Conservation (phyloP, 1,140 invertebrate genomes). For the Penaeus vannamei region DNA sequence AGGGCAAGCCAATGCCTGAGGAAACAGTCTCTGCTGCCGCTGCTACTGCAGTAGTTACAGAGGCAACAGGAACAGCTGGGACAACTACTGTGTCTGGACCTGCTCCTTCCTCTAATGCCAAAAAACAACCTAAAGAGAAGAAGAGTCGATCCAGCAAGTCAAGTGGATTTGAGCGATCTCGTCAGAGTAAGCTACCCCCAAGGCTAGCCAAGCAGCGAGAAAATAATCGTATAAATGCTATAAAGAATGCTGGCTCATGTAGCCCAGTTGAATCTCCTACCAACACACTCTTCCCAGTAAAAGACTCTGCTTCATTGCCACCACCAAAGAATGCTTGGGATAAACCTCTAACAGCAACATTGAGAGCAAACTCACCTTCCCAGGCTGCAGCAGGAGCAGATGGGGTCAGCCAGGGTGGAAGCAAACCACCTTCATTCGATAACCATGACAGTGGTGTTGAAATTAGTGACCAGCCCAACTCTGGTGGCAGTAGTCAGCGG, state of each 20-base stretch:
- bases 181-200: slow-evolving; percentile 80
- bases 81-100: slow-evolving; percentile 71
- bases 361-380: slow-evolving; percentile 66
- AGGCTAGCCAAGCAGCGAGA: slow-evolving; percentile 85
- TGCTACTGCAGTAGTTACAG: slow-evolving; percentile 14
- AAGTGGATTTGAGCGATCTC: slow-evolving; percentile 73
- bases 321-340: slow-evolving; percentile 74
- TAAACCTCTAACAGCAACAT: slow-evolving; percentile 71
- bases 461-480: slow-evolving; percentile 74
- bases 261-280: slow-evolving; percentile 53
- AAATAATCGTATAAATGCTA: slow-evolving; percentile 71
- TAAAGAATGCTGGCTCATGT: slow-evolving; percentile 53
- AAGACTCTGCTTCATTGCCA: slow-evolving; percentile 70
- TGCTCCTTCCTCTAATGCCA: slow-evolving; percentile 75
- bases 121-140: slow-evolving; percentile 61
- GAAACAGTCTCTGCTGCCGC: slow-evolving; percentile 53
- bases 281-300: slow-evolving; percentile 64
- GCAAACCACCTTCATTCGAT: slow-evolving; percentile 70
- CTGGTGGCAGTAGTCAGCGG: slow-evolving; percentile 73
- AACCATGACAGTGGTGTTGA: slow-evolving; percentile 75
- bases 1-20: slow-evolving; percentile 71
- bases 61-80: slow-evolving; percentile 46
- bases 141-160: slow-evolving; percentile 34
- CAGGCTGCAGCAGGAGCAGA: slow-evolving; percentile 37
- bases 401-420: slow-evolving; percentile 70